phyloP scores from a whole-genome alignment of 2,888 invertebrate species.

The Eupithecia inturbata region DNA sequence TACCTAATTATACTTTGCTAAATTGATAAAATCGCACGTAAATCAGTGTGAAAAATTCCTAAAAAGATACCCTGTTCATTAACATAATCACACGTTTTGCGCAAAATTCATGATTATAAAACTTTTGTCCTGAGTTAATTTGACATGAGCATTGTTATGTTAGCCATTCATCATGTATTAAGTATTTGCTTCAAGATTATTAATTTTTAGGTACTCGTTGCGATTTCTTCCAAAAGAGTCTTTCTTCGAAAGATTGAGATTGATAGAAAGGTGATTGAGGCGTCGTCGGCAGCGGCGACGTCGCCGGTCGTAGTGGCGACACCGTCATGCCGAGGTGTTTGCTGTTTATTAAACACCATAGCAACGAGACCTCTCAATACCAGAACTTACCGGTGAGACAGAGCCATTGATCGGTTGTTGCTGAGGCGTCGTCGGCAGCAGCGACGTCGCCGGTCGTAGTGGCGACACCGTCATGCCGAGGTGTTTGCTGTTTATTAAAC shows the following conservation, averaged over 20 bases:
- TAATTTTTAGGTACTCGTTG: background rate
- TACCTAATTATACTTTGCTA: background rate
- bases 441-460: conserved; percentile 66
- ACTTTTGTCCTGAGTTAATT: background rate
- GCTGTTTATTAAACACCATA: conserved; percentile 90
- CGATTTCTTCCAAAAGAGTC: background rate
- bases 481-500: conserved; percentile 90
- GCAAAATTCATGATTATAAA: background rate
- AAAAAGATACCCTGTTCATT: background rate
- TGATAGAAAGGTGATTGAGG: too few species aligned
- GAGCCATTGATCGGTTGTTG: conserved; percentile 69
- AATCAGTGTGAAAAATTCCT: background rate
- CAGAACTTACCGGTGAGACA: conserved; percentile 67
- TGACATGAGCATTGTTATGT: background rate
- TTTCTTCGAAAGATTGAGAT: too few species aligned
- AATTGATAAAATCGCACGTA: background rate
- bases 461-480: conserved; percentile 88
- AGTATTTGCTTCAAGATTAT: background rate
- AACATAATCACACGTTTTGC: background rate
- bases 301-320: conserved; percentile 75
- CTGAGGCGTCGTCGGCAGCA: conserved; percentile 56
- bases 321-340: conserved; percentile 89
- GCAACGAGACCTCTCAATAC: conserved; percentile 64
- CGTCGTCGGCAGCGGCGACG: conserved; percentile 67
- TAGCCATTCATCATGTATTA: background rate